phyloP scores from a whole-genome alignment of 2,113 vertebrate species.

The Excalfactoria chinensis region DNA sequence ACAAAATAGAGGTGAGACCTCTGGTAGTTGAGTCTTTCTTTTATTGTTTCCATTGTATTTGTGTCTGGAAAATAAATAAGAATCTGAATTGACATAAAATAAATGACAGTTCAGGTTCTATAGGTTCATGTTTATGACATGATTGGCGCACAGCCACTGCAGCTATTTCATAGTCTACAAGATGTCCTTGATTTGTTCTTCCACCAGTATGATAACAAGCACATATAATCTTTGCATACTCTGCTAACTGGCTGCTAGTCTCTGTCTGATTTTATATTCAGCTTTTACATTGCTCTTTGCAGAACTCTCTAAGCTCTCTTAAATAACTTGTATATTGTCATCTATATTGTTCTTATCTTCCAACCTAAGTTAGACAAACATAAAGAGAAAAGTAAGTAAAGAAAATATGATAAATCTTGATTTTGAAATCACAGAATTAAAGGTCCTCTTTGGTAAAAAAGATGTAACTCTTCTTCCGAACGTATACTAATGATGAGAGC shows the following conservation, averaged over 20 bases:
- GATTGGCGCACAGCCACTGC: conserved; percentile 63
- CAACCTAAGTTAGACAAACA: background rate
- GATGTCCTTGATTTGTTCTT: conserved; percentile 73
- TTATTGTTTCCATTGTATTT: conserved; percentile 61
- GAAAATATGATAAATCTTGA: background rate
- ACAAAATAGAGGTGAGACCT: conserved; percentile 82
- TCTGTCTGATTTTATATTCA: conserved; percentile 29
- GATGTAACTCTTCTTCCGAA: background rate
- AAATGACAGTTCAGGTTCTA: conserved; percentile 72
- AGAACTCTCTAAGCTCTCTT: background rate
- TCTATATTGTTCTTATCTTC: background rate
- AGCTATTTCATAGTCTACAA: conserved; percentile 65
- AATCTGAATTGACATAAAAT: conserved; percentile 71
- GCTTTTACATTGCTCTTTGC: background rate
- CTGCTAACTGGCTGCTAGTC: conserved; percentile 1
- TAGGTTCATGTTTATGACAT: conserved; percentile 74
- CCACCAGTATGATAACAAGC: conserved; percentile 57
- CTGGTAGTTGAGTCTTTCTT: conserved; percentile 76
- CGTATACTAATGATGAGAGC: background rate
- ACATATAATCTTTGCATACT: conserved; percentile 19
- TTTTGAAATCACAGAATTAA: conserved; percentile 2
- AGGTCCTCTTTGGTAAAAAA: background rate
- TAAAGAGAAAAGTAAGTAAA: background rate
- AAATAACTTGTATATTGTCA: background rate
- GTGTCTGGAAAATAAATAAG: conserved; percentile 77